phyloP scores from a whole-genome alignment of 2,113 vertebrate species.

The Scophthalmus maximus region DNA sequence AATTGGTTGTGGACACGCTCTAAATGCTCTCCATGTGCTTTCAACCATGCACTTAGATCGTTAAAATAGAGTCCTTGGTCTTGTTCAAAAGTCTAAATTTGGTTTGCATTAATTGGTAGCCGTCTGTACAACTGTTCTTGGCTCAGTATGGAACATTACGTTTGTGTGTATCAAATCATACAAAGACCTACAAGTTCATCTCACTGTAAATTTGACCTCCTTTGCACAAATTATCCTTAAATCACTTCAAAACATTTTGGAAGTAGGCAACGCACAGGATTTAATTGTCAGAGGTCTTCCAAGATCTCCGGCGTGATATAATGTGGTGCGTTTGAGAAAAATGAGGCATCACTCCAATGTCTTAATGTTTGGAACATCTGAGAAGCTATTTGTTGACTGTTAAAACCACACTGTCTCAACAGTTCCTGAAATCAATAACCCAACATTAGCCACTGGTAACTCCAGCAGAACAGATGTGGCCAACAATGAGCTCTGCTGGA shows the following conservation, averaged over 20 bases:
- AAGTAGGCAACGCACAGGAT: not conserved
- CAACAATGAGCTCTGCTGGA: slow-evolving; percentile 39
- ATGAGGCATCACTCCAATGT: slow-evolving; percentile 34
- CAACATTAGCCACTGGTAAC: slow-evolving; percentile 56
- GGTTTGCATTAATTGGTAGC: slow-evolving; percentile 23
- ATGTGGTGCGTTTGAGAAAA: slow-evolving; percentile 15
- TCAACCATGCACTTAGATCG: not conserved
- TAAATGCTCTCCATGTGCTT: not conserved
- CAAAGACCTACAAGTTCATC: no score
- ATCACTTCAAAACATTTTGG: slow-evolving; percentile 33
- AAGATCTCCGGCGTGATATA: not conserved
- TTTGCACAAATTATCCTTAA: slow-evolving; percentile 21
- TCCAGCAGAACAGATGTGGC: slow-evolving; percentile 61
- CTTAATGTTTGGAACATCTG: slow-evolving; percentile 54
- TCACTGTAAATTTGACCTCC: slow-evolving; percentile 2
- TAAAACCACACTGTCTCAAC: slow-evolving; percentile 61
- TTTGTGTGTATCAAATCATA: slow-evolving; percentile 27
- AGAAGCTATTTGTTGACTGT: slow-evolving; percentile 62
- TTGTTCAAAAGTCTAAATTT: slow-evolving; percentile 1
- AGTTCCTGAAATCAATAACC: slow-evolving; percentile 59
- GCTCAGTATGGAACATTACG: slow-evolving; percentile 10
- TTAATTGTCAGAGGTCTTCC: not conserved
- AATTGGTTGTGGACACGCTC: not conserved
- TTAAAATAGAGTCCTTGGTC: not conserved
- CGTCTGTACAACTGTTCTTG: slow-evolving; percentile 19